A percentile compares a stretch with the other conserved stretches of the same genome.
Conservation (phyloP, 2,797 vertebrate species). For the Lophius americanus region DNA sequence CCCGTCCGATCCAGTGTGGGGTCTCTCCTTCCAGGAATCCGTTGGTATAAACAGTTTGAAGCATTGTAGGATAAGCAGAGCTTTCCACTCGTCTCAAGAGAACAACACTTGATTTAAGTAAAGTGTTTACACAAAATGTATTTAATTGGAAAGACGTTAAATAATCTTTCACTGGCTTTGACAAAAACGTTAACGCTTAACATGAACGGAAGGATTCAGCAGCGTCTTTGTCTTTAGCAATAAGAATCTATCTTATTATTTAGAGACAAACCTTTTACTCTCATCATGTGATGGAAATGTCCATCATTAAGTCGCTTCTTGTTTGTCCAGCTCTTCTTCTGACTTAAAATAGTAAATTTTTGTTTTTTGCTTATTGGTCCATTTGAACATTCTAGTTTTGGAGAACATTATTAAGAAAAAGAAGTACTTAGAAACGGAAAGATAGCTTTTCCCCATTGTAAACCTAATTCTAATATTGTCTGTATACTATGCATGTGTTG, state of each 20-base stretch:
- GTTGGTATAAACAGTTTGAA: slow-evolving; percentile 35
- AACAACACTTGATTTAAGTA: slow-evolving; percentile 28
- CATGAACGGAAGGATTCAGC: not conserved
- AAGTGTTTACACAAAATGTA: slow-evolving; percentile 31
- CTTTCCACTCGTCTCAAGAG: slow-evolving; percentile 26
- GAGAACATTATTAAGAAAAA: not conserved
- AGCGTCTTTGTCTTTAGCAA: not conserved
- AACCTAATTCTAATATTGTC: not conserved
- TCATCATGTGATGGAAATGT: not conserved
- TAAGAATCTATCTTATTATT: not conserved
- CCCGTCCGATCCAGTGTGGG: slow-evolving; percentile 15
- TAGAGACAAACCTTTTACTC: no score
- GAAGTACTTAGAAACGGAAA: not conserved
- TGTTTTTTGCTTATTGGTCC: not conserved
- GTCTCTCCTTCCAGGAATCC: slow-evolving; percentile 27
- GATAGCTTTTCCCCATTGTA: not conserved
- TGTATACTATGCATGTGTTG: not conserved
- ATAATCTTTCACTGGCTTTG: slow-evolving; percentile 16
- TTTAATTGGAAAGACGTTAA: slow-evolving; percentile 39
- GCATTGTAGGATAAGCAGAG: slow-evolving; percentile 32
- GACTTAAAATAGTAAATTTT: not conserved
- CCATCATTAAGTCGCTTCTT: not conserved
- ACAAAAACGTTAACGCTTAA: slow-evolving; percentile 22
- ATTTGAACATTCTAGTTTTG: not conserved
- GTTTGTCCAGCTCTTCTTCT: not conserved